A percentile compares a stretch with the other conserved stretches of the same genome.
Evolutionary conservation across 2,113 vertebrate genomes (phyloP).

Genomic region (Atractosteus spatula): DNA sequence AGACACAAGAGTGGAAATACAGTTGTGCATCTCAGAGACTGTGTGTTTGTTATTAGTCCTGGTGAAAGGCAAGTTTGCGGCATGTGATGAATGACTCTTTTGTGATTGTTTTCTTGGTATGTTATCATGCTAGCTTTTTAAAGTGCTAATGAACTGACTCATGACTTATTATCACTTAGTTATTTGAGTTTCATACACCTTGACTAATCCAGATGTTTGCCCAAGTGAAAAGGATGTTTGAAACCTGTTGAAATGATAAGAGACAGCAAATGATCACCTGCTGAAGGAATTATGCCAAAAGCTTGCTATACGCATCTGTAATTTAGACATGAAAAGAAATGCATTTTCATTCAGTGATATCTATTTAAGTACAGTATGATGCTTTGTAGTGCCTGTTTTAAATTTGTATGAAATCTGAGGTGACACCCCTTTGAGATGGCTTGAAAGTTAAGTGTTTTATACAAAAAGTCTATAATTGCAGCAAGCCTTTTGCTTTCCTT

Average conservation of each 20-base stretch:
- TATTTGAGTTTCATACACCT: neutral
- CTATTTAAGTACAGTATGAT: too few species aligned
- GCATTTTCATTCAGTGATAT: too few species aligned
- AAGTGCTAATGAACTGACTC: neutral
- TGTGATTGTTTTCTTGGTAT: neutral
- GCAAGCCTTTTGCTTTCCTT: neutral
- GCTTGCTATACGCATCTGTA: too few species aligned
- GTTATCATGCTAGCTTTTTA: neutral
- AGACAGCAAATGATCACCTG: neutral
- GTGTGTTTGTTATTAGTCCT: neutral
- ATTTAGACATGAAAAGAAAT: too few species aligned
- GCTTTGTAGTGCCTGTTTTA: too few species aligned
- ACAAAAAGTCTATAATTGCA: too few species aligned
- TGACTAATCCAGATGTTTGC: neutral
- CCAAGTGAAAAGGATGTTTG: constrained; percentile 4
- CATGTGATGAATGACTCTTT: neutral
- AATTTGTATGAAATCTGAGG: too few species aligned
- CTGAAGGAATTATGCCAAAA: neutral
- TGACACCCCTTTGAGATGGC: too few species aligned
- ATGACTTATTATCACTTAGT: neutral
- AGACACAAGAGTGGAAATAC: neutral
- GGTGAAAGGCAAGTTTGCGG: neutral
- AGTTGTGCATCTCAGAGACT: constrained; percentile 2
- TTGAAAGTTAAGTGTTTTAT: too few species aligned
- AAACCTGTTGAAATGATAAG: neutral